Percentiles rank a stretch among this genome's conserved stretches.
phyloP scores from a whole-genome alignment of 2,888 invertebrate species.

The Rotaria sp. region DNA sequence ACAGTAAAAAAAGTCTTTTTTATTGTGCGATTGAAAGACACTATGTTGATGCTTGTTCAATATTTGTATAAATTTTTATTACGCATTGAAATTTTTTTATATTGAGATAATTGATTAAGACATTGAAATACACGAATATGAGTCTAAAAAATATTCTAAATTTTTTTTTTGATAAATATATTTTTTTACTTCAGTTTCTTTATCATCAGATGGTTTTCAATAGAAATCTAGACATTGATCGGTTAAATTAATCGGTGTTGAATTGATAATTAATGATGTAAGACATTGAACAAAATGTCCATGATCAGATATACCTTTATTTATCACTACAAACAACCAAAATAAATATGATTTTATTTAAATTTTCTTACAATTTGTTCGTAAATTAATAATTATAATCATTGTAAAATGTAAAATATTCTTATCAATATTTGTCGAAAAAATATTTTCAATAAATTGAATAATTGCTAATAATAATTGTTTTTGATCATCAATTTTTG shows the following conservation, averaged over 20 bases:
- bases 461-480: not conserved
- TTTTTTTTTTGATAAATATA: too few species aligned
- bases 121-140: not conserved
- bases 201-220: not conserved
- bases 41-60: too few species aligned
- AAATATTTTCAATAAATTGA: not conserved
- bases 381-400: not conserved
- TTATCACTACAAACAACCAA: not conserved
- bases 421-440: not conserved
- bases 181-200: not conserved
- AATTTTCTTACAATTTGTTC: not conserved
- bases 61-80: not conserved
- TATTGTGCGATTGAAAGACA: too few species aligned
- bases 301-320: not conserved
- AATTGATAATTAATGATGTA: not conserved
- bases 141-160: too few species aligned
- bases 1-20: too few species aligned
- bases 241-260: not conserved
- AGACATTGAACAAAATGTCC: conserved; percentile 17
- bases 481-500: not conserved
- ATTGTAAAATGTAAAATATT: conserved; percentile 9
- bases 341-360: not conserved
- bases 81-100: not conserved
- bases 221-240: conserved; percentile 20
- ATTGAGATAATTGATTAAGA: conserved; percentile 11